Conservation (phyloP, 2,113 vertebrate genomes). For the Fukomys damarensis region DNA sequence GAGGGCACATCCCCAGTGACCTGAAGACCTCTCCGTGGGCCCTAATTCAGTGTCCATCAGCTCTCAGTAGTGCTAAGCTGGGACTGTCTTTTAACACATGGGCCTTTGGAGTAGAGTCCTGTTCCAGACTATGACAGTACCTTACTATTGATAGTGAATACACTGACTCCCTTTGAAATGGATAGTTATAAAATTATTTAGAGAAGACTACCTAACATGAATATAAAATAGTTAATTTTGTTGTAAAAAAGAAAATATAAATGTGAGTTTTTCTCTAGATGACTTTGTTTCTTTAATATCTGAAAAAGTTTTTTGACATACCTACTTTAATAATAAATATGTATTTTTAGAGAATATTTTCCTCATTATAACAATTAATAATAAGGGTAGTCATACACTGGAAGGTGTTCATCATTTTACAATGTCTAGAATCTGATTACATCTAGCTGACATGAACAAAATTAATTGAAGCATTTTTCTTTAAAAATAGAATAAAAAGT, state of each 20-base stretch:
- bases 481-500: not conserved
- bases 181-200: slow-evolving; percentile 33
- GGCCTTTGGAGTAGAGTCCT: not conserved
- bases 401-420: not conserved
- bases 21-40: not conserved
- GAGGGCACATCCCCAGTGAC: not conserved
- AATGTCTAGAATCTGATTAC: not conserved
- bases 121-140: not conserved
- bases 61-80: not conserved
- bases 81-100: not conserved
- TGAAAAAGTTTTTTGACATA: slow-evolving; percentile 5
- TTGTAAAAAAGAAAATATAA: not conserved
- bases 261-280: not conserved
- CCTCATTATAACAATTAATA: not conserved
- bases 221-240: not conserved
- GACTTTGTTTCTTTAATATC: slow-evolving; percentile 4
- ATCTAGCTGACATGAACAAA: not conserved
- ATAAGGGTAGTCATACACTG: not conserved
- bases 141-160: not conserved
- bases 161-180: slow-evolving; percentile 30
- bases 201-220: not conserved
- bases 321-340: not conserved
- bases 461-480: not conserved
- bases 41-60: not conserved
- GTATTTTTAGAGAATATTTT: slow-evolving; percentile 14